Evolutionary conservation across 1,140 invertebrate species (phyloP), one percentile per base, ranked within the genome.

Genomic region (Drosophila aff.): DNA sequence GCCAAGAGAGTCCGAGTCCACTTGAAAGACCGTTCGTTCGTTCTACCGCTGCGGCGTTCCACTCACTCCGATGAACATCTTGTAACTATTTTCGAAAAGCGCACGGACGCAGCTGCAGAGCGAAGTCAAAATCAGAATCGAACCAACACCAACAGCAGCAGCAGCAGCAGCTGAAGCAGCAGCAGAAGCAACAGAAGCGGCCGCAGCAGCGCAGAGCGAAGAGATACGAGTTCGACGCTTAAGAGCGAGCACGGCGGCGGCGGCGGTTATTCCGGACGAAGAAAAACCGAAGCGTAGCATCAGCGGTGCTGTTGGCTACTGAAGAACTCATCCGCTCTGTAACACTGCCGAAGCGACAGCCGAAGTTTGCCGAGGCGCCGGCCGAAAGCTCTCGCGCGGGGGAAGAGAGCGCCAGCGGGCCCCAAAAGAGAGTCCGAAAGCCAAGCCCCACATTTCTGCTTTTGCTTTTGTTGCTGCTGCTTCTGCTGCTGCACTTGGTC

Each of bases 61-160:
- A 82, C 79, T 91, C 91, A 87, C 90, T 92, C 87, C 91, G 91
- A 91, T 91, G 86, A 92, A 90, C 82, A 92, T 92, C 86, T 92
- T 92, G 91, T 92, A 92, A 92, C 91, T 92, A 92, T 91, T 92
- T 92, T 92, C 76, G 76, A 92, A 92, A 90, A 90, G 84, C 84
- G 90, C 90, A 91, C 90, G 90, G 82, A 84, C 90, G 78, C 90
- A 92, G 87, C 81, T 91, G 90, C 90, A 92, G 90, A 91, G 90
- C 90, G 81, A 76, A 77, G 46, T 74, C 63, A 67, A 77, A 62
- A 73, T 55, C 67, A 68, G 72, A 62, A 73, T 49, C 67, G 67
- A 53, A 76, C 67, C 61, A 67, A 43, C 64, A 65, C 47, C 67
- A 69, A 36, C 64, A 65, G 67, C 67, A 69, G 63, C 65, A 62